Evolutionary conservation across 92 coral and sea anemone genomes (phyloP).

Genomic region (Plumapathes pennacea): DNA sequence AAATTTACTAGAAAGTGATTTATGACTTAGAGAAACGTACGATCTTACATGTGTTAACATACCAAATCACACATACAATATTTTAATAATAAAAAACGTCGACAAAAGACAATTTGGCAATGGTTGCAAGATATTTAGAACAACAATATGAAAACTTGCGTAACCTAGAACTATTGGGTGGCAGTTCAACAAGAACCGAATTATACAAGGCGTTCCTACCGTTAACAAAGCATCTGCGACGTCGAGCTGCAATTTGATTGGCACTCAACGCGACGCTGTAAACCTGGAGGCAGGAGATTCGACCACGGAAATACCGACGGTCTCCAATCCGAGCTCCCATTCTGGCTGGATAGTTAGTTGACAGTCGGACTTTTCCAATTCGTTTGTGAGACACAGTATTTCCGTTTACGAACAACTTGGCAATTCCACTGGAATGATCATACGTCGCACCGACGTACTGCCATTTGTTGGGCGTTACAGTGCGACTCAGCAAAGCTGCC

Average conservation of each 20-base stretch:
- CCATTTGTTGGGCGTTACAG: slow-evolving; percentile 57
- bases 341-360: slow-evolving; percentile 70
- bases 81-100: too few relatives aligned
- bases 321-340: slow-evolving; percentile 68
- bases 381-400: slow-evolving; percentile 49
- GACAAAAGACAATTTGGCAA: too few relatives aligned
- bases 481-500: slow-evolving; percentile 19
- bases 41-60: too few relatives aligned
- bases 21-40: too few relatives aligned
- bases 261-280: slow-evolving; percentile 61
- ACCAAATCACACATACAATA: too few relatives aligned
- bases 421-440: slow-evolving; percentile 63
- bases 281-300: slow-evolving; percentile 77
- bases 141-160: too few relatives aligned
- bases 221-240: slow-evolving; percentile 53
- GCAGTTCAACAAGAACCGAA: too few relatives aligned
- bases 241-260: slow-evolving; percentile 56
- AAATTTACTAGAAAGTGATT: too few relatives aligned
- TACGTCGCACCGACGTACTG: slow-evolving; percentile 73
- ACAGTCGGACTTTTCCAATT: slow-evolving; percentile 54
- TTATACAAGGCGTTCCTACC: too few relatives aligned
- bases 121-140: too few relatives aligned
- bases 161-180: too few relatives aligned
- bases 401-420: slow-evolving; percentile 61
- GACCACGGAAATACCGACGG: slow-evolving; percentile 66